These are phyloP conservation scores for Orthonevra nobilis DNA, from an alignment of 2,888 invertebrate species.

Conservation along the genomic window DNA sequence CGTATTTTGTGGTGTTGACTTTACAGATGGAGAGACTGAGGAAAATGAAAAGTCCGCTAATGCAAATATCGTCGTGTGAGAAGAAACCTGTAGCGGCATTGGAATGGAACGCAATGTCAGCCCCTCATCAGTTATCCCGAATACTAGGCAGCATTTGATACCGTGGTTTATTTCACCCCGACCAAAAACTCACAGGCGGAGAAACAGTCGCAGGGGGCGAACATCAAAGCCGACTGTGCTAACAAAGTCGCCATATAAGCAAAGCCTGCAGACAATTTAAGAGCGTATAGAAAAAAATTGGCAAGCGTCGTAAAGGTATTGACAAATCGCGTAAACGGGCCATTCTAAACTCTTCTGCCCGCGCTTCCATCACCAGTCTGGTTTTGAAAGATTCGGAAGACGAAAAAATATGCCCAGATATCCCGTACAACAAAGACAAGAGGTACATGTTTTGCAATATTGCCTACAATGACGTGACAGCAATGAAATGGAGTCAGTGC, in stretches of 20 bases:
- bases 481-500: conserved; percentile 30
- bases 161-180: too few relatives aligned
- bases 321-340: conserved; percentile 20
- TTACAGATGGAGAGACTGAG: conserved; percentile 26
- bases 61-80: conserved; percentile 4
- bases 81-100: too few relatives aligned
- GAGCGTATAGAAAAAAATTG: conserved; percentile 8
- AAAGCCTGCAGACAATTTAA: conserved; percentile 39
- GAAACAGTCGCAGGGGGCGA: conserved; percentile 35
- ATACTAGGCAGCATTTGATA: conserved; percentile 24
- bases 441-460: conserved; percentile 32
- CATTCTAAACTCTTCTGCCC: conserved; percentile 16
- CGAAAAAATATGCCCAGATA: conserved; percentile 21
- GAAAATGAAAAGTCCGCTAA: too few relatives aligned
- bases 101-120: too few relatives aligned
- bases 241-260: too few relatives aligned
- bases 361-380: conserved; percentile 19
- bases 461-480: conserved; percentile 15
- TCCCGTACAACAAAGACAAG: conserved; percentile 20
- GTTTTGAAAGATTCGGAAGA: conserved; percentile 21
- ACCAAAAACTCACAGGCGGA: conserved; percentile 28
- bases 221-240: too few relatives aligned
- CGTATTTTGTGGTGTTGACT: conserved; percentile 57
- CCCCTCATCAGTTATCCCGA: conserved; percentile 14
- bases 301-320: conserved; percentile 10